phyloP scores from a whole-genome alignment of 2,797 vertebrate genomes.

The Knipowitschia caucasica region DNA sequence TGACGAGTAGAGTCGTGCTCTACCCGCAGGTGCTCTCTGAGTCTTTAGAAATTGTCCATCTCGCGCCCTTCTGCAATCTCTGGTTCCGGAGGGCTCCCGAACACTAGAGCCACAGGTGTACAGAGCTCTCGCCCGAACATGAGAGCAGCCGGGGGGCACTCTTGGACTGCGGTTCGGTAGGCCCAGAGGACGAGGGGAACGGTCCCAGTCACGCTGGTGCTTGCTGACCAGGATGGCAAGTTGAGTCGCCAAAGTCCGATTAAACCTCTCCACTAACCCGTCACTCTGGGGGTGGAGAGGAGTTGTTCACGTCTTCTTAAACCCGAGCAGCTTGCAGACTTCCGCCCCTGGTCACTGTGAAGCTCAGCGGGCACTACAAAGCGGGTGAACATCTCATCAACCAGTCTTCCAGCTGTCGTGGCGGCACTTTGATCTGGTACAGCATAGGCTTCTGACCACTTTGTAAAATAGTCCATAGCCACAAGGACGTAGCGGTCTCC shows the following conservation, averaged over 20 bases:
- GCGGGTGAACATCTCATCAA: conserved; percentile 12
- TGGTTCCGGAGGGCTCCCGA: neutral
- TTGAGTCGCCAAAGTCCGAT: conserved; percentile 6
- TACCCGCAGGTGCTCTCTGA: neutral
- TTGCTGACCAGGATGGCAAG: conserved; percentile 2
- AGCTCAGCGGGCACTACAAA: conserved; percentile 14
- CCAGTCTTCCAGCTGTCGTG: neutral
- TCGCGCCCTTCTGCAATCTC: neutral
- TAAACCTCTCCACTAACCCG: conserved; percentile 10
- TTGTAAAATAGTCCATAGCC: conserved; percentile 31
- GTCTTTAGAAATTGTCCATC: neutral
- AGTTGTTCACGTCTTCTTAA: neutral
- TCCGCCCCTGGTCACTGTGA: conserved; percentile 24
- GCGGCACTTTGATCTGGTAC: neutral
- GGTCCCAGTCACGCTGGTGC: neutral
- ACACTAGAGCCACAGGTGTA: neutral
- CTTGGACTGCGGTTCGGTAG: no score
- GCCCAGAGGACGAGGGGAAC: conserved; percentile 7
- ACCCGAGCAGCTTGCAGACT: conserved; percentile 3
- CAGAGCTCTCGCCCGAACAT: neutral
- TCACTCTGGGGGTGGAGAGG: conserved; percentile 7
- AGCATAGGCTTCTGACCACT: conserved; percentile 20
- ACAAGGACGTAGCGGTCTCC: conserved; percentile 20
- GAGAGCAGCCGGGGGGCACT: no score
- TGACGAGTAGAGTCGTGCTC: neutral